phyloP scores from a whole-genome alignment of 1,140 invertebrate genomes.

The Octopus sinensis region DNA sequence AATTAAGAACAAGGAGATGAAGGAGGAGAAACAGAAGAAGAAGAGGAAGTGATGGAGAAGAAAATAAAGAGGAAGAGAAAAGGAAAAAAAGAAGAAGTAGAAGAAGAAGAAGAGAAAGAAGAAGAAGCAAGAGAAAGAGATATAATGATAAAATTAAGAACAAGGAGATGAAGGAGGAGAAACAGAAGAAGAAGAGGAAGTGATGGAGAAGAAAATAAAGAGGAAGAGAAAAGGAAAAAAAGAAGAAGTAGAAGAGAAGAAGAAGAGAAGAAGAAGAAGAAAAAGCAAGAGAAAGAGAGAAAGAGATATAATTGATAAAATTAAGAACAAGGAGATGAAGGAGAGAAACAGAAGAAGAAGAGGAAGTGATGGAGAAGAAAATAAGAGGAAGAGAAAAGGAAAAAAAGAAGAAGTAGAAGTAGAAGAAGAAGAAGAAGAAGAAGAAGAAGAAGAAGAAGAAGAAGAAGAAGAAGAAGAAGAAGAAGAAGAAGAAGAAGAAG shows the following conservation, averaged over 20 bases:
- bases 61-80: no score
- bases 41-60: no score
- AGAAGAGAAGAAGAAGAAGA: no score
- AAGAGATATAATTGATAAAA: slow-evolving; percentile 14
- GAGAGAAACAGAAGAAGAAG: slow-evolving; percentile 16
- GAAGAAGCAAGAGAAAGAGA: slow-evolving; percentile 40
- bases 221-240: no score
- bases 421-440: slow-evolving; percentile 11
- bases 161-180: background rate
- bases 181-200: no score
- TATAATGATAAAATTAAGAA: slow-evolving; percentile 18
- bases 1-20: no score
- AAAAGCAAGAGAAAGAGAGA: no score
- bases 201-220: no score
- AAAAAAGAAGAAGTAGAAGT: slow-evolving; percentile 19
- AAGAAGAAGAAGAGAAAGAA: slow-evolving; percentile 8
- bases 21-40: no score
- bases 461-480: slow-evolving; percentile 16
- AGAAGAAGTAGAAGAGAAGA: no score
- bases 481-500: no score
- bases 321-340: slow-evolving; percentile 4
- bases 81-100: slow-evolving; percentile 2
- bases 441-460: slow-evolving; percentile 3
- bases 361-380: no score
- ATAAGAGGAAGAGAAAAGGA: slow-evolving; percentile 15